A percentile compares a stretch with the other conserved stretches of the same genome.
These are phyloP conservation scores for Vanacampus margaritifer DNA, from an alignment of 2,113 vertebrate species.

Conservation along the genomic window DNA sequence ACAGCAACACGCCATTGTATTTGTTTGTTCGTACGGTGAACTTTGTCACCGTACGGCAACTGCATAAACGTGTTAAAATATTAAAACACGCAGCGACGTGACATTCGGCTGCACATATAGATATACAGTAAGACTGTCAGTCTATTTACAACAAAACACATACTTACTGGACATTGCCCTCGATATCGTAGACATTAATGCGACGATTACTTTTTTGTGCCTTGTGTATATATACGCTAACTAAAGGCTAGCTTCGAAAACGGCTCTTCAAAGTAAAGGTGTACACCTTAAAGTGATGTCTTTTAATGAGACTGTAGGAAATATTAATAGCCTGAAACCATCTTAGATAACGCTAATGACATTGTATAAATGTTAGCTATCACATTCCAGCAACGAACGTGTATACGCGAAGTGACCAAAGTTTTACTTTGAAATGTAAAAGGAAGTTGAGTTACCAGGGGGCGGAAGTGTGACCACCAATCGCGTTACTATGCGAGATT, in stretches of 20 bases:
- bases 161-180: slow-evolving; percentile 73
- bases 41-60: neutral
- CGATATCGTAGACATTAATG: slow-evolving; percentile 48
- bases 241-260: neutral
- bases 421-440: slow-evolving; percentile 28
- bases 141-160: neutral
- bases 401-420: fast-evolving
- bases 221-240: neutral
- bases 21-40: neutral
- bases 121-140: neutral
- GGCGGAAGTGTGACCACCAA: slow-evolving; percentile 17
- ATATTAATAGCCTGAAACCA: neutral
- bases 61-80: neutral
- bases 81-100: neutral
- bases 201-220: neutral
- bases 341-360: fast-evolving
- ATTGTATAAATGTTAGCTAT: neutral
- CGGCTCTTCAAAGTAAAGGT: slow-evolving; percentile 56
- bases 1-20: neutral
- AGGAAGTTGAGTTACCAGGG: neutral
- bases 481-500: neutral
- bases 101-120: neutral
- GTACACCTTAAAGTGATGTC: fast-evolving
- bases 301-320: neutral
- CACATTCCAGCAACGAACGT: fast-evolving